phyloP scores from a whole-genome alignment of 64 coral and sea anemone genomes.

The Pachyseris speciosa region DNA sequence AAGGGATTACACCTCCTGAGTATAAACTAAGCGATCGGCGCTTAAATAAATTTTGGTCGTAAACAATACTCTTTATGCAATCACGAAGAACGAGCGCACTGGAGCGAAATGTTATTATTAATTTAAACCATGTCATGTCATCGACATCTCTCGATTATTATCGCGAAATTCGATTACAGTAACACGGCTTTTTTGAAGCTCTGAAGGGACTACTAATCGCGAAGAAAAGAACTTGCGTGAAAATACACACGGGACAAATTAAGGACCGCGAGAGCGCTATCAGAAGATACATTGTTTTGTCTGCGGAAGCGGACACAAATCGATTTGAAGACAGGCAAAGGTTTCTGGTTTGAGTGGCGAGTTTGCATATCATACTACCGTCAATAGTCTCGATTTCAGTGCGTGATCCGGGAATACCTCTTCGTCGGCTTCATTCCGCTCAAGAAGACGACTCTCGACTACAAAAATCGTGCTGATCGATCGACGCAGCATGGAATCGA shows the following conservation, averaged over 20 bases:
- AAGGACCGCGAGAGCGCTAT: neutral
- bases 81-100: neutral
- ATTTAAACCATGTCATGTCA: slow-evolving; percentile 81
- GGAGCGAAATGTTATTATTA: slow-evolving; percentile 54
- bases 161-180: slow-evolving; percentile 66
- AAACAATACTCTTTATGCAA: slow-evolving; percentile 38
- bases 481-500: neutral
- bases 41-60: neutral
- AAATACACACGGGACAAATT: neutral
- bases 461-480: neutral
- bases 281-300: slow-evolving; percentile 36
- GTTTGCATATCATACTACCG: slow-evolving; percentile 18
- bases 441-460: neutral
- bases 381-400: slow-evolving; percentile 25
- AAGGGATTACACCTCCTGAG: neutral
- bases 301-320: slow-evolving; percentile 1
- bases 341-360: neutral
- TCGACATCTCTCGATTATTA: slow-evolving; percentile 56
- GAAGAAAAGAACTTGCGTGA: neutral
- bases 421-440: neutral
- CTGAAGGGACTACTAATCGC: neutral
- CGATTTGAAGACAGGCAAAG: slow-evolving; percentile 35
- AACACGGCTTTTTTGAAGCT: slow-evolving; percentile 29
- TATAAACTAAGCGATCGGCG: slow-evolving; percentile 8
- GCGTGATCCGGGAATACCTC: neutral